Percentiles rank a stretch among this genome's conserved stretches.
Evolutionary conservation across 2,888 invertebrate genomes (phyloP).

Genomic region (Nemapogon koenigi): DNA sequence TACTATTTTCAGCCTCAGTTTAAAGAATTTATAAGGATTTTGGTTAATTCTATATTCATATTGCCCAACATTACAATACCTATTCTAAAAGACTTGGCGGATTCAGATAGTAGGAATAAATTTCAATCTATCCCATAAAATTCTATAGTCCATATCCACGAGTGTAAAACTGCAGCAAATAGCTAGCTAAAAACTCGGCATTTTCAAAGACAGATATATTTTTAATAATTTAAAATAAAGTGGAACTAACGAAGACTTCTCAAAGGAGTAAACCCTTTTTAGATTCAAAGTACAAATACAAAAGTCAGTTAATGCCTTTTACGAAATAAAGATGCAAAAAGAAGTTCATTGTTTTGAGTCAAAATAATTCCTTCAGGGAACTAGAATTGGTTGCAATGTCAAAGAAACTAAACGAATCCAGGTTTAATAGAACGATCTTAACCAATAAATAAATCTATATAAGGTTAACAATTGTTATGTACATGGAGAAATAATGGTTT

Average conservation of each 20-base stretch:
- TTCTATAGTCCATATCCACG: background rate
- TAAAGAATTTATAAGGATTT: too few species aligned
- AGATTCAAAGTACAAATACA: background rate
- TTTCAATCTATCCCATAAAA: too few species aligned
- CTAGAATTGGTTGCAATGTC: slow-evolving; percentile 6
- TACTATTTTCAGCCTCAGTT: too few species aligned
- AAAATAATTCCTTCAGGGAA: slow-evolving; percentile 1
- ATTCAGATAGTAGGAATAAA: too few species aligned
- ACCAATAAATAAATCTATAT: slow-evolving; percentile 10
- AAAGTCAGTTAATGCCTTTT: slow-evolving; percentile 4
- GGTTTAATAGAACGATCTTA: slow-evolving; percentile 12
- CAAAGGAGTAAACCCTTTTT: slow-evolving; percentile 4
- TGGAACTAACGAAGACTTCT: background rate
- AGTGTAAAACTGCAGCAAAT: background rate
- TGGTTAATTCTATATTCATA: too few species aligned
- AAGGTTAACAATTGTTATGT: slow-evolving; percentile 33
- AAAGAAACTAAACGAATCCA: background rate
- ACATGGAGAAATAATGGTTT: slow-evolving; percentile 28
- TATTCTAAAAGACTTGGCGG: too few species aligned
- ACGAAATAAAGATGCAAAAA: slow-evolving; percentile 5
- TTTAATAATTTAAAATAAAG: background rate
- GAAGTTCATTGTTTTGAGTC: slow-evolving; percentile 3
- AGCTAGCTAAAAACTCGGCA: background rate
- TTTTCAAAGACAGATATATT: background rate
- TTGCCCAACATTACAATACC: too few species aligned